phyloP scores from a whole-genome alignment of 2,888 invertebrate genomes.

The Andrena trimmerana region DNA sequence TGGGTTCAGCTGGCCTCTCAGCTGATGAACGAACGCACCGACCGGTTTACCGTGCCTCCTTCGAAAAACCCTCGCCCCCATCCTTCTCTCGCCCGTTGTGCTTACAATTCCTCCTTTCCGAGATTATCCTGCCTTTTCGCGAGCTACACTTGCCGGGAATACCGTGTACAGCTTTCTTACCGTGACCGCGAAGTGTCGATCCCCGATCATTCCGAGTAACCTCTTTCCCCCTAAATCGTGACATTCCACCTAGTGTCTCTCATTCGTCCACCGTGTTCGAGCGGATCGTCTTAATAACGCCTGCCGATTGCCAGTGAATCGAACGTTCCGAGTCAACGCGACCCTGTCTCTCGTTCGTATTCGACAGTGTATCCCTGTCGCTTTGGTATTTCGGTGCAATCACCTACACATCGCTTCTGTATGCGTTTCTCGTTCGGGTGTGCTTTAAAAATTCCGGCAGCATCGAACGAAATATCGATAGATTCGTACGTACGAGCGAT shows the following conservation, averaged over 20 bases:
- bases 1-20: constrained; percentile 82
- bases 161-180: neutral
- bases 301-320: constrained; percentile 3
- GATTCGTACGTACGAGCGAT: neutral
- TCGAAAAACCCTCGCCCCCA: constrained; percentile 34
- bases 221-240: constrained; percentile 42
- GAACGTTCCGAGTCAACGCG: neutral
- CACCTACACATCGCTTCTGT: neutral
- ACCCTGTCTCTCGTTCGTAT: neutral
- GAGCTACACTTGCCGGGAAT: neutral
- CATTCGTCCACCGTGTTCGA: neutral
- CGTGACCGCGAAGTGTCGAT: constrained; percentile 7
- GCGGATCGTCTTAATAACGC: neutral
- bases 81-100: constrained; percentile 7
- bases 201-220: constrained; percentile 32
- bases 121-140: neutral
- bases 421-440: neutral
- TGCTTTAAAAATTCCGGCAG: neutral
- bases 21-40: constrained; percentile 79
- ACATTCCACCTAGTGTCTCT: constrained; percentile 29
- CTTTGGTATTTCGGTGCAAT: neutral
- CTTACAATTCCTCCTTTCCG: neutral
- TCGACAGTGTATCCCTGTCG: neutral
- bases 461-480: neutral
- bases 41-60: constrained; percentile 69